Evolutionary conservation across 1,140 invertebrate species (phyloP).

Genomic region (Lepidurus arcticus): DNA sequence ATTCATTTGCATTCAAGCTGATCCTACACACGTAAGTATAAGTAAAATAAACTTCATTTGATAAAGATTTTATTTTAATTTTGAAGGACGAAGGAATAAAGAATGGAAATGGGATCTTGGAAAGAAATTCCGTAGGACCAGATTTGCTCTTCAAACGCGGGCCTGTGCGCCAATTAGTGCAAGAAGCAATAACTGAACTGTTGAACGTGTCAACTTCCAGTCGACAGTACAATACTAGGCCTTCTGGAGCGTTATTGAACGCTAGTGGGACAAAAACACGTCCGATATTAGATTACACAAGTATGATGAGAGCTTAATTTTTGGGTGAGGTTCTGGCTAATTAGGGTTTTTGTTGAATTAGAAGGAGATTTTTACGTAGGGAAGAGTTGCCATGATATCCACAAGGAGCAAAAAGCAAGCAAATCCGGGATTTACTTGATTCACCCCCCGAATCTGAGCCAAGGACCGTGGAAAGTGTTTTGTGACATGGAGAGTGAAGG

Average conservation of each 20-base stretch:
- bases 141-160: not conserved
- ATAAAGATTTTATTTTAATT: not conserved
- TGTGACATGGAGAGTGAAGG: conserved; percentile 44
- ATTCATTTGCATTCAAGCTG: not conserved
- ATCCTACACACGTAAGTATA: not conserved
- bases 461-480: conserved; percentile 42
- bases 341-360: not conserved
- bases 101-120: not conserved
- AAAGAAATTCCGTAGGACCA: not conserved
- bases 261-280: not conserved
- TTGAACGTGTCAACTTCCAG: not conserved
- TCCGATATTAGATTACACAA: not conserved
- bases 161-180: not conserved
- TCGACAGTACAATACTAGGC: not conserved
- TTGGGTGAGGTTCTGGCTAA: not conserved
- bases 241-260: not conserved
- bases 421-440: conserved; percentile 40
- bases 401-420: conserved; percentile 37
- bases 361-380: conserved; percentile 37
- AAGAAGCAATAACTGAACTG: not conserved
- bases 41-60: not conserved
- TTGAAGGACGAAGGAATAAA: not conserved
- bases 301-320: not conserved
- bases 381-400: conserved; percentile 39
- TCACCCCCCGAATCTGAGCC: conserved; percentile 39